Conservation (phyloP, 2,113 vertebrate genomes). For the Malaclemys terrapin region DNA sequence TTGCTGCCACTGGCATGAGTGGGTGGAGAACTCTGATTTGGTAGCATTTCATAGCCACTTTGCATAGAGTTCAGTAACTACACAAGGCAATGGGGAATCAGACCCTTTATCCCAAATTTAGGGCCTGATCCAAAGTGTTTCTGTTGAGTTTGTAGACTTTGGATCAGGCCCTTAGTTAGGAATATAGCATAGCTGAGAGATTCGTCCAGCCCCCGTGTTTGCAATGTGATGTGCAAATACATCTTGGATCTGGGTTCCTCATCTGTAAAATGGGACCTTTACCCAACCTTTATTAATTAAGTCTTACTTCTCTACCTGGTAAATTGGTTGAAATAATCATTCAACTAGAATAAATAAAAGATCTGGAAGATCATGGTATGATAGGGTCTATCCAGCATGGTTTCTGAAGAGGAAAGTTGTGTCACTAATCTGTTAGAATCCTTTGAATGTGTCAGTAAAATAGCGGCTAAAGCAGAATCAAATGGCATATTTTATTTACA, state of each 20-base stretch:
- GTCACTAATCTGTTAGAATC: not conserved
- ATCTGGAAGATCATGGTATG: not conserved
- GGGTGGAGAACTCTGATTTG: not conserved
- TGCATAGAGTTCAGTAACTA: not conserved
- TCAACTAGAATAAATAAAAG: not conserved
- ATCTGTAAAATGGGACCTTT: not conserved
- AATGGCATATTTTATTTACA: not conserved
- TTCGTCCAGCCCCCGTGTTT: not conserved
- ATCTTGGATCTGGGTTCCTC: not conserved
- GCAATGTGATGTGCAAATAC: not conserved
- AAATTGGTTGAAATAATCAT: not conserved
- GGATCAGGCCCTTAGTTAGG: not conserved
- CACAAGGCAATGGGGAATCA: not conserved
- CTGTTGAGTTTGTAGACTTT: rapidly evolving
- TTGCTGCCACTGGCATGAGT: not conserved
- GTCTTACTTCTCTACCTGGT: not conserved
- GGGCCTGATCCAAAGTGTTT: not conserved
- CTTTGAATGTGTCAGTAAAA: not conserved
- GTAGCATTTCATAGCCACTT: not conserved
- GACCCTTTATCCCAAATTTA: not conserved
- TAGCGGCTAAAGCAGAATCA: not conserved
- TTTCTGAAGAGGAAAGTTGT: not conserved
- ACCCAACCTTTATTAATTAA: not conserved
- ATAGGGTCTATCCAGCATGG: not conserved
- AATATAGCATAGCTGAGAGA: not conserved